These are phyloP conservation scores for Tortricodes alternella DNA, from an alignment of 2,888 invertebrate genomes.

Conservation along the genomic window DNA sequence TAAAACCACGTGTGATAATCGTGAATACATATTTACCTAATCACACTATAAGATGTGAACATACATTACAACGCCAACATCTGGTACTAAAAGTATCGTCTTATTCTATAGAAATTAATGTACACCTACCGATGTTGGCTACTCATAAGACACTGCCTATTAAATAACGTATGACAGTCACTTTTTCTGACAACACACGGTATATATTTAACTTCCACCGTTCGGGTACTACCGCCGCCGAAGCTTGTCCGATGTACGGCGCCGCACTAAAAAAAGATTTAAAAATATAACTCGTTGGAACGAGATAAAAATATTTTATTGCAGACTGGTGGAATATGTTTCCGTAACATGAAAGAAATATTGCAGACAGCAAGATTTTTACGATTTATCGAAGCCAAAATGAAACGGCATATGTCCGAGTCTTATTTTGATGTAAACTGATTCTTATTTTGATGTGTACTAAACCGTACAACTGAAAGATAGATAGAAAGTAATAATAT, in stretches of 20 bases:
- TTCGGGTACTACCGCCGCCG: conserved; percentile 50
- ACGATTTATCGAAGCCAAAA: background rate
- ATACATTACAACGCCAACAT: background rate
- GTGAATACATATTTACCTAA: too few species aligned
- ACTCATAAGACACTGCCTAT: conserved; percentile 26
- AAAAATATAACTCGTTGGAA: conserved; percentile 27
- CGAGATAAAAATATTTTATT: conserved; percentile 1
- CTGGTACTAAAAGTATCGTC: conserved; percentile 8
- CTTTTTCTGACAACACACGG: conserved; percentile 14
- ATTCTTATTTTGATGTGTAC: too few species aligned
- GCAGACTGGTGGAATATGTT: background rate
- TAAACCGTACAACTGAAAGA: too few species aligned
- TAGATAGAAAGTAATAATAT: too few species aligned
- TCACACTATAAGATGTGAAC: background rate
- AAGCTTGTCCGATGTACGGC: conserved; percentile 39
- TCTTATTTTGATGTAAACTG: too few species aligned
- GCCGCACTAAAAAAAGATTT: conserved; percentile 45
- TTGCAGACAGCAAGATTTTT: background rate
- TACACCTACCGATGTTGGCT: conserved; percentile 17
- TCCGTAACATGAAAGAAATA: background rate
- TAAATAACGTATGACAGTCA: conserved; percentile 10
- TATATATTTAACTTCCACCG: conserved; percentile 36
- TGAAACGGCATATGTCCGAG: background rate
- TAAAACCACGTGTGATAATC: background rate
- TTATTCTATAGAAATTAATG: conserved; percentile 8